Base-by-base conservation (phyloP, 2,888 invertebrate genomes). In the Drosophila mimica region DNA sequence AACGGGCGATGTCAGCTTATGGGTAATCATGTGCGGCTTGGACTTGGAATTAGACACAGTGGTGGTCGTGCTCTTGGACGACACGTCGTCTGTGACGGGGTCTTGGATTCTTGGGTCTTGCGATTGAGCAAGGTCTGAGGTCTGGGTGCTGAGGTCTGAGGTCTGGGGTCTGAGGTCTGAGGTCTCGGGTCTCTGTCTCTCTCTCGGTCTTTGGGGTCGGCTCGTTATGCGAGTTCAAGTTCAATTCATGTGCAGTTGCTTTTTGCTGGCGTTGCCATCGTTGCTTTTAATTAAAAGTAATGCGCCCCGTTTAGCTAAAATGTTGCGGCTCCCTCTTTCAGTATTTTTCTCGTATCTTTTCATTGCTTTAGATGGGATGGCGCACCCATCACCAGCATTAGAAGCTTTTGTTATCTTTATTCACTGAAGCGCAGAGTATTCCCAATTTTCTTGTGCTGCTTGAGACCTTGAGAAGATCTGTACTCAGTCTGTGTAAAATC, bases 221-320 rank as follows among this genome's bases (percentile, higher is more conserved):
- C 70, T 79, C 54, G 80, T 76, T 76, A 72, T 69, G 68, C 20
- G 76, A 81, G 84, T 88, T 84, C 84, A 84, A 84, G 84, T 88
- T 84, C 89, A 88, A 87, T 74, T 88, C 87, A 78, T 84, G 86
- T 73, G 83, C 75, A 83, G 73, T 74, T 81, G 69, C 20, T 34
- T 31, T 52, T 28, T 54, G 11, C 79, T 73, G 67, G 83, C 84
- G 75, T 75, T 88, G 82, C 25, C 46, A 46, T 46, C 46, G 79
- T 69, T 88, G 85, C 70, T 89, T 86, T 87, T 89, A 87, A 87
- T 87, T 87, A 87, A 87, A 87, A 87, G 85, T 89, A 89, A 87
- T 89, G 89, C 83, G 58, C 59, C 80, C 75, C 87, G 81, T 86
- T 88, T 87, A 83, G 85, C 82, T 77, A 68, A 82, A 88, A 82